Conservation (phyloP, 2,113 vertebrate species). For the Cochlearius cochlearius region DNA sequence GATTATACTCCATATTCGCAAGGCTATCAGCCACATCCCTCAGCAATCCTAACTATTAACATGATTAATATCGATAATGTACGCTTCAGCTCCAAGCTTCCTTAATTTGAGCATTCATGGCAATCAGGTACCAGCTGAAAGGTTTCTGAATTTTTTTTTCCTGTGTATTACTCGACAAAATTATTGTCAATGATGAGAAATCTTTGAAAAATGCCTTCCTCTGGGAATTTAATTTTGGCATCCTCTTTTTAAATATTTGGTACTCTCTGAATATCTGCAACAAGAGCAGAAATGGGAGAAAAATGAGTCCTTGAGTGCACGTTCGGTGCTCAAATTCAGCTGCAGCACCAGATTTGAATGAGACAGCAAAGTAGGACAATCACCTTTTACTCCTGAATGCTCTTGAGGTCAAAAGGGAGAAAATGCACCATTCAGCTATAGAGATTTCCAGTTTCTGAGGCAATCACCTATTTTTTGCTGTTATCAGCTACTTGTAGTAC, state of each 20-base stretch:
- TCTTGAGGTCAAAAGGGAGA: conserved; percentile 53
- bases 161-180: neutral
- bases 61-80: neutral
- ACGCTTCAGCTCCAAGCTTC: neutral
- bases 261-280: neutral
- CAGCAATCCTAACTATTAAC: neutral
- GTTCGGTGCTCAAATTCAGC: neutral
- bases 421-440: conserved; percentile 44
- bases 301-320: neutral
- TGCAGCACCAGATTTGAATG: conserved; percentile 29
- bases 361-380: conserved; percentile 39
- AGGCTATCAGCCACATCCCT: neutral
- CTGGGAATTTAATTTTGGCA: neutral
- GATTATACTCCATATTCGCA: neutral
- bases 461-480: conserved; percentile 58
- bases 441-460: conserved; percentile 41
- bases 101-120: neutral
- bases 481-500: conserved; percentile 57
- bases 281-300: neutral
- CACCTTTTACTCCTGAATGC: conserved; percentile 43
- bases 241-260: neutral
- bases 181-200: neutral
- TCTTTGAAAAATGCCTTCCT: neutral
- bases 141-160: neutral
- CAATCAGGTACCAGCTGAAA: neutral